phyloP scores from a whole-genome alignment of 2,797 vertebrate species.

The Urosaurus nigricauda region DNA sequence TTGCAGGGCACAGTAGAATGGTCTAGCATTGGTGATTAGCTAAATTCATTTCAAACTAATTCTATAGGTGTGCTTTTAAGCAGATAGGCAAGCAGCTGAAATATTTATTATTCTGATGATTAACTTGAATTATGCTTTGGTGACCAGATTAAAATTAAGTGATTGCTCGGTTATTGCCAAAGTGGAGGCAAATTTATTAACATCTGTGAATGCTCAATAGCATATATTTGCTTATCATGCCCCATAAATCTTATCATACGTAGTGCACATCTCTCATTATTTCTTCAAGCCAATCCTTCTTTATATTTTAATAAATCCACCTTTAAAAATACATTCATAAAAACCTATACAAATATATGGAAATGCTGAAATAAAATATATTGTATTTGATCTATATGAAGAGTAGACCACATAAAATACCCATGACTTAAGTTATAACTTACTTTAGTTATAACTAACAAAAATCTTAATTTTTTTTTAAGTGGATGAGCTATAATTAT shows the following conservation, averaged over 20 bases:
- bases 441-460: not conserved
- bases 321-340: not conserved
- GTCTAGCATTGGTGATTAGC: not conserved
- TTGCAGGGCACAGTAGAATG: not conserved
- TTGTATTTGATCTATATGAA: not conserved
- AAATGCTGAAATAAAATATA: not conserved
- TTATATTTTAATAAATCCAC: not conserved
- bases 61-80: not conserved
- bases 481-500: not conserved
- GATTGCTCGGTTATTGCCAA: not conserved
- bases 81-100: not conserved
- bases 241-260: not conserved
- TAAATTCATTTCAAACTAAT: constrained; percentile 5
- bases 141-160: constrained; percentile 23
- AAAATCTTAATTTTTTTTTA: not conserved
- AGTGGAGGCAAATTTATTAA: constrained; percentile 10
- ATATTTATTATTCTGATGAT: not conserved
- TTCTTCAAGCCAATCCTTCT: not conserved
- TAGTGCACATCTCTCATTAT: not conserved
- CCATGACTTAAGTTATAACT: no score
- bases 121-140: constrained; percentile 17
- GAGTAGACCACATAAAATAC: not conserved
- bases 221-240: not conserved
- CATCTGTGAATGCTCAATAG: not conserved
- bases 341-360: not conserved